Base-by-base conservation (phyloP, 2,113 vertebrate genomes). In the Plecturocebus donacophilus region DNA sequence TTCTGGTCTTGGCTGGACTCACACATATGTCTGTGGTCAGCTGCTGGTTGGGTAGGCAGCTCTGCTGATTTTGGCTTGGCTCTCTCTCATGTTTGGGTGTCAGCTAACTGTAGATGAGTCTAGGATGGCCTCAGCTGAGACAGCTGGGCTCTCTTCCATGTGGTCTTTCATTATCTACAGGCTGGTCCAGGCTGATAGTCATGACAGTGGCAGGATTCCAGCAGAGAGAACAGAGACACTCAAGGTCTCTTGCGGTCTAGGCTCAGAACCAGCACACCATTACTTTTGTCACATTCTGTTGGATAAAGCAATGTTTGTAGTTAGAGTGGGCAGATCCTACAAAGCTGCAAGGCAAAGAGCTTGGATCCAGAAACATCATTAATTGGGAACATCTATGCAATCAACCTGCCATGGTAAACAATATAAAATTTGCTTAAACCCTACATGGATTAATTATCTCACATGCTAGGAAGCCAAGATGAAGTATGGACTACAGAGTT, bases 211-310 rank as follows among this genome's bases (percentile, higher is more conserved):
- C 61, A 90, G 12, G 21, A 27, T 84, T 96, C 68, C 27, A 30
- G 83, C n/a, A 79, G 58, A 73, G 21, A 52, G 73, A 86, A 45
- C 35, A 52, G n/a, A 91, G 90, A 91, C 54, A 40, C 10, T 96
- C 80, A 81, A 84, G 87, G 93, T 73, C 61, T 70, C 94, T 42
- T 90, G 61, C 38, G 90, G 87, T 83, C 49, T 71, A 71, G 75
- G 70, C 61, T 87, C n/a, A 77, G 56, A 84, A 81, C 12, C 70
- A 73, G 64, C 30, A 35, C 5, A 17, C 20, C 12, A 9, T 85
- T 87, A 49, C 38, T 52, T 76, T n/a, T 47, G 56, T 76, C 64
- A 71, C 30, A 25, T 61, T 40, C n/a, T 76, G 2, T 56, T 84
- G 71, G 21, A 16, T 11, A 94, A 79, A 91, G 11, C 25, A 27